phyloP scores from a whole-genome alignment of 2,888 invertebrate species.

The Criorhina ranunculi region DNA sequence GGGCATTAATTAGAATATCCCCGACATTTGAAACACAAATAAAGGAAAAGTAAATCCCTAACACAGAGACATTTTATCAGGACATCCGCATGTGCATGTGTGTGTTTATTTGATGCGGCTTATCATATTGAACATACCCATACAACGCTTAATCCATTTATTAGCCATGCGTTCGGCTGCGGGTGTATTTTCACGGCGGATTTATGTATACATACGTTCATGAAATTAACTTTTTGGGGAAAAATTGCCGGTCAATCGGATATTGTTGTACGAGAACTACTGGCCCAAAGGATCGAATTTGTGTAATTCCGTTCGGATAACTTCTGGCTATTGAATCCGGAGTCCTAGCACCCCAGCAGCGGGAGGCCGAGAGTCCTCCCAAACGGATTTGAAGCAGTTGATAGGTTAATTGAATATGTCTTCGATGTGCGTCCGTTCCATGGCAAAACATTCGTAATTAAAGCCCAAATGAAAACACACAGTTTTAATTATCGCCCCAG shows the following conservation, averaged over 20 bases:
- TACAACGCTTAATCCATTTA: conserved; percentile 24
- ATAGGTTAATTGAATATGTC: conserved; percentile 54
- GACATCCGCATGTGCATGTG: not conserved
- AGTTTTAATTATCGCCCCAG: conserved; percentile 42
- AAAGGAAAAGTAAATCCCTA: conserved; percentile 33
- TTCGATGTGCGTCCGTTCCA: conserved; percentile 27
- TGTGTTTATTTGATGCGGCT: not conserved
- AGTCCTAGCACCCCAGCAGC: not conserved
- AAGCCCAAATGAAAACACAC: conserved; percentile 48
- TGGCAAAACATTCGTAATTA: conserved; percentile 38
- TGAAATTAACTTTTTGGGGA: conserved; percentile 44
- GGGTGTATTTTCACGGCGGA: conserved; percentile 1
- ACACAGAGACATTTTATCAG: conserved; percentile 17
- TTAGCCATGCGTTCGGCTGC: not conserved
- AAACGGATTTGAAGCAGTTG: conserved; percentile 41
- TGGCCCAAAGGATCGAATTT: conserved; percentile 33
- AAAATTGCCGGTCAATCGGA: conserved; percentile 32
- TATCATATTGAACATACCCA: not conserved
- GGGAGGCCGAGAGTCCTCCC: not conserved
- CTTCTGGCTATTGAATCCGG: conserved; percentile 19
- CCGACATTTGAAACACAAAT: conserved; percentile 21
- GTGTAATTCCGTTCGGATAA: conserved; percentile 31
- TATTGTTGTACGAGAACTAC: conserved; percentile 7
- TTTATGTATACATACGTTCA: conserved; percentile 1
- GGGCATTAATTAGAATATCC: conserved; percentile 44